Evolutionary conservation across 2,113 vertebrate genomes (phyloP), one percentile per base, ranked within the genome.

Genomic region (Vimba vimba): DNA sequence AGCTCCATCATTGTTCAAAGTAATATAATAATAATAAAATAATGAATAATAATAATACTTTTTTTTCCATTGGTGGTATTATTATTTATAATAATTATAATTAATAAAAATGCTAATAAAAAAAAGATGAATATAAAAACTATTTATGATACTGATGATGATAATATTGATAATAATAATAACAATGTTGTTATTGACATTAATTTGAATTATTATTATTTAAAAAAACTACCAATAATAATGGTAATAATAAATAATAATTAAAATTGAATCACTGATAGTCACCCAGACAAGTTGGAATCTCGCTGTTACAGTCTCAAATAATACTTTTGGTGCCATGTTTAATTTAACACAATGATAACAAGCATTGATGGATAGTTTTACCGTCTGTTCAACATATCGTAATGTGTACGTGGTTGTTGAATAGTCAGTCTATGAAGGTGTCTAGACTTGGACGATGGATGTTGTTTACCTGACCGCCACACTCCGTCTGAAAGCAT

Each of bases 381-480:
- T 2, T 15, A n/a, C 71, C 0, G 43, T 25, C 43, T 74, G 71
- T 74, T 74, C 5, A n/a, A 8, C 71, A 47, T 3, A 5, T 74
- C 10, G 1, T 39, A n/a, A 21, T 19, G 50, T 33, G 75, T 30
- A 23, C 4, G 17, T 33, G 75, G 52, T 30, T 57, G 27, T 77
- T 52, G 45, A 77, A 77, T 23, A 47, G 30, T 19, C n/a, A 21
- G 47, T 4, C 1, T 1, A 73, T 73, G 13, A 45, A 73, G 39
- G 69, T 73, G 75, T 55, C 50, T 78, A 78, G 75, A 78, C 75
- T 50, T 25, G n/a, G n/a, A 6, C 36, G 21, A 12, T 15, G 71
- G 25, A 39, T 74, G 71, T n/a, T 74, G 39, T 74, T 74, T 47
- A 74, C 39, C 36, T 7, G 68, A 71, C 33, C 1, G 3, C 33